Base-by-base conservation (phyloP, 2,797 vertebrate species). In the Bradypus variegatus region DNA sequence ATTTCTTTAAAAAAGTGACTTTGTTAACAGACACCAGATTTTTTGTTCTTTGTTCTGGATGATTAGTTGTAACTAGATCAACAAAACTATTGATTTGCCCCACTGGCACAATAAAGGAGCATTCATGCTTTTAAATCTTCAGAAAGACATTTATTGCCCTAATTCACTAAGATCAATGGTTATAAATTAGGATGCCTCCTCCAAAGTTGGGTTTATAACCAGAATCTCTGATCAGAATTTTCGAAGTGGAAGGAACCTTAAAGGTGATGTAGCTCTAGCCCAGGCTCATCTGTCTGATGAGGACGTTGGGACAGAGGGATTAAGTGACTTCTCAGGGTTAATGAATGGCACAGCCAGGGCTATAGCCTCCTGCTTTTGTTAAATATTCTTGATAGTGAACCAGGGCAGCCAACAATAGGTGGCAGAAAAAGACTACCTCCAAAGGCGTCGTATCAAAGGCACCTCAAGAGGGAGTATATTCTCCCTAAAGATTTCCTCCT, bases 131-230 rank as follows among this genome's bases (percentile, higher is more conserved):
- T 81, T 85, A 93, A 85, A 91, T 94, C 83, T 91, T 89, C 64
- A 89, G 58, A 72, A 76, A 90, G 93, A 91, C 67, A 92, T 94
- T 95, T 95, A 94, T 85, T 93, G 86, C 78, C 69, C 62, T 84
- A 85, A 80, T 93, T 86, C 69, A 75, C 90, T 88, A 70, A 89
- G 93, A 75, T 88, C 88, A 94, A 67, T 88, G 80, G 69, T 82
- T 93, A 86, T 94, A 93, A 94, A 94, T 94, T 90, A 90, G 53
- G 58, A 81, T 25, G 70, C 70, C 91, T 88, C 84, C 76, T 92
- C 58, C 31, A 1, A 88, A 90, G 93, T 89, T 70, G 81, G 64
- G 75, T 95, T 94, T 94, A 79, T 92, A 90, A 77, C 76, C 86
- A 92, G 48, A 62, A 86, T 90, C 89, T 90, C 58, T 94, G 78